Base-by-base conservation (phyloP, 2,888 invertebrate genomes). In the Idaea biselata region DNA sequence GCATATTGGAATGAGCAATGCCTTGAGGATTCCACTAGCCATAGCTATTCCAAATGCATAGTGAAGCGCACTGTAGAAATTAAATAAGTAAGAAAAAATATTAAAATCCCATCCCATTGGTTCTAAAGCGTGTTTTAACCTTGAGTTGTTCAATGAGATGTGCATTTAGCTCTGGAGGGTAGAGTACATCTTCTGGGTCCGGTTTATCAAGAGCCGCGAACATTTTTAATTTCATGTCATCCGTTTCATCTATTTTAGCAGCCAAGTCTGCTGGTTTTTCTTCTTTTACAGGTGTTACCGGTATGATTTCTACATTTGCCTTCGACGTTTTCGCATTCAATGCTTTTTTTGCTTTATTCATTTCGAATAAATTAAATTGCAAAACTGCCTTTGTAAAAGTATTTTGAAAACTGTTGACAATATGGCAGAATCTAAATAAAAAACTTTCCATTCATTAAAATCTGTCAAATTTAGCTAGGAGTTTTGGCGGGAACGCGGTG, bases 81-180 rank as follows among this genome's bases (percentile, higher is more conserved):
- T n/a, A n/a, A n/a, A n/a, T n/a, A n/a, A n/a, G n/a, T n/a, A n/a
- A n/a, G n/a, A n/a, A n/a, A n/a, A n/a, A n/a, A n/a, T n/a, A n/a
- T n/a, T n/a, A n/a, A n/a, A n/a, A n/a, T n/a, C n/a, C n/a, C n/a
- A n/a, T n/a, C n/a, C n/a, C n/a, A n/a, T n/a, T n/a, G n/a, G n/a
- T n/a, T n/a, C n/a, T n/a, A n/a, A n/a, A n/a, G n/a, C n/a, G n/a
- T n/a, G n/a, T n/a, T n/a, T 60, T 16, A 73, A 95, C 95, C 84
- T 93, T 91, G 54, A 95, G 85, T 75, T 94, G 94, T 67, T 93
- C 93, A 68, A 94, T 89, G 60, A 95, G 82, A 82, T 94, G 94
- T 44, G 87, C 86, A 79, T 94, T 95, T n/a, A 95, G 74, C 77
- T 95, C 94, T 55, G 94, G 88, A 0, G 95, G 94, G 77, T 94